Evolutionary conservation across 2,888 invertebrate species (phyloP).

Genomic region (Acleris laterana): DNA sequence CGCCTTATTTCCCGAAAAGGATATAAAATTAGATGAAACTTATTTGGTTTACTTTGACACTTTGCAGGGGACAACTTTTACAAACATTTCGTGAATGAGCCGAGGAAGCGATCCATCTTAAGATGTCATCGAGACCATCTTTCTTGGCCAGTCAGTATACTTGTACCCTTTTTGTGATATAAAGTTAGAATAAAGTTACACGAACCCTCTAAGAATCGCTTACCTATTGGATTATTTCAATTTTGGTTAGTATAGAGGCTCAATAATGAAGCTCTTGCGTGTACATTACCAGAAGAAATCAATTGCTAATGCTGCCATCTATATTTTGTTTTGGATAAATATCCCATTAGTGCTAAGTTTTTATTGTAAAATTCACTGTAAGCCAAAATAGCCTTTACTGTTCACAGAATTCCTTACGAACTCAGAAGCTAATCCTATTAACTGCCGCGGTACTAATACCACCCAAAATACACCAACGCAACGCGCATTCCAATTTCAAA

Average conservation of each 20-base stretch:
- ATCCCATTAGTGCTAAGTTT: too few species aligned
- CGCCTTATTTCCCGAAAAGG: conserved; percentile 4
- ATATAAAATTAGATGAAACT: not conserved
- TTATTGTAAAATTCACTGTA: too few species aligned
- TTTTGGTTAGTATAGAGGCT: too few species aligned
- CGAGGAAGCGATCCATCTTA: conserved; percentile 41
- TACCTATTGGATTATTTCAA: too few species aligned
- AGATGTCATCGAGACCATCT: conserved; percentile 2
- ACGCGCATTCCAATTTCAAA: conserved; percentile 43
- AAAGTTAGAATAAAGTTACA: too few species aligned
- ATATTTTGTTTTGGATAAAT: too few species aligned
- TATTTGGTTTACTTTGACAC: conserved; percentile 5
- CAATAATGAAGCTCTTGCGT: too few species aligned
- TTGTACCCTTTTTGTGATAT: too few species aligned
- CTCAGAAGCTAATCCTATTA: conserved; percentile 1
- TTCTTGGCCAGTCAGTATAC: not conserved
- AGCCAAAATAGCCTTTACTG: too few species aligned
- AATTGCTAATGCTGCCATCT: too few species aligned
- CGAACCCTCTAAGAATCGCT: too few species aligned
- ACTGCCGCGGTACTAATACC: conserved; percentile 7
- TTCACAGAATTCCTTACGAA: not conserved
- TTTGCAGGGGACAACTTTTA: not conserved
- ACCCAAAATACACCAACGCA: conserved; percentile 35
- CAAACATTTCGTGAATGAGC: not conserved
- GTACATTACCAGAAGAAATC: too few species aligned